A percentile compares a stretch with the other conserved stretches of the same genome.
phyloP scores from a whole-genome alignment of 2,888 invertebrate genomes.

The Dryobota labecula region DNA sequence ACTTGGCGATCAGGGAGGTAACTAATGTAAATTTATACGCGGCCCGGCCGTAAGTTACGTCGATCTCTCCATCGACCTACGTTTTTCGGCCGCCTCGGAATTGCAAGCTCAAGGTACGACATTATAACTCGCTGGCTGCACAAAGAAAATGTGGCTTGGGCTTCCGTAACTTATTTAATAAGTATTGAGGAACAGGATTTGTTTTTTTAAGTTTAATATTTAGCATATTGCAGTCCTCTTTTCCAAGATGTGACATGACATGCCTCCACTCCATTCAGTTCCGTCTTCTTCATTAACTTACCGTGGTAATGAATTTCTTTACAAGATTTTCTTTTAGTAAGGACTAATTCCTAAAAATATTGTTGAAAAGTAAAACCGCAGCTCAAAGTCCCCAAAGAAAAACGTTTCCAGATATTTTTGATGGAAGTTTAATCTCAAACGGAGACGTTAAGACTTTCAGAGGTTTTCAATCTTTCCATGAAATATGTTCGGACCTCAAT shows the following conservation, averaged over 20 bases:
- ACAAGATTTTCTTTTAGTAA: background rate
- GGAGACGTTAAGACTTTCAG: background rate
- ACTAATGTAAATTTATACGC: conserved; percentile 69
- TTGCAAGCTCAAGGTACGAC: conserved; percentile 46
- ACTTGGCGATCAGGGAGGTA: conserved; percentile 43
- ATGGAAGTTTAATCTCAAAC: conserved; percentile 3
- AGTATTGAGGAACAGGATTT: background rate
- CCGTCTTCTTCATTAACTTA: background rate
- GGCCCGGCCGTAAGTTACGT: conserved; percentile 58
- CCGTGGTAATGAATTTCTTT: background rate
- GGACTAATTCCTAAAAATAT: background rate
- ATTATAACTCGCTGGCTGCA: conserved; percentile 47
- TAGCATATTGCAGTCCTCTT: background rate
- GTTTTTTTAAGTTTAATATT: background rate
- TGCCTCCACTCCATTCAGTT: background rate
- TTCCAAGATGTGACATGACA: background rate
- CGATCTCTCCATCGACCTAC: conserved; percentile 59
- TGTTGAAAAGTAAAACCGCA: background rate
- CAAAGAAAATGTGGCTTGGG: background rate
- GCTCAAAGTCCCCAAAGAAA: conserved; percentile 3
- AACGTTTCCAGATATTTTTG: conserved; percentile 22
- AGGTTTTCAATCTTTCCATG: conserved; percentile 5
- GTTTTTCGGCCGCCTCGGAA: conserved; percentile 59
- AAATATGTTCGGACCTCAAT: background rate
- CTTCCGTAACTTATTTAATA: conserved; percentile 30